Evolutionary conservation across 2,888 invertebrate genomes (phyloP).

Genomic region (Ophion obscuratus): DNA sequence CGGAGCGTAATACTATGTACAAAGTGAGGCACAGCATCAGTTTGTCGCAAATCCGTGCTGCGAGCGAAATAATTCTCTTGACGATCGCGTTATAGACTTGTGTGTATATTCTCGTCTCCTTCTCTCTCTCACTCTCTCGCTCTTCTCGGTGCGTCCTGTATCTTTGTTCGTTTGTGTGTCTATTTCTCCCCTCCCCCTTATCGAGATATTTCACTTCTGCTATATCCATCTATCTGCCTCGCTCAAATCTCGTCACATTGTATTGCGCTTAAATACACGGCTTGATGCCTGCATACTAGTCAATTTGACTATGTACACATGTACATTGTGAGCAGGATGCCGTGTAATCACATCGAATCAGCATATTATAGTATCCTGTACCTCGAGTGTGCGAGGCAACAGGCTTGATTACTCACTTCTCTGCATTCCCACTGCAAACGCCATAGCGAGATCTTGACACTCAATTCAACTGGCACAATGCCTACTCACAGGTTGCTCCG

Average conservation of each 20-base stretch:
- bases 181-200: neutral
- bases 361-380: slow-evolving; percentile 5
- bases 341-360: slow-evolving; percentile 34
- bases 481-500: neutral
- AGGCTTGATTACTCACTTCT: slow-evolving; percentile 36
- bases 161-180: neutral
- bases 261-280: slow-evolving; percentile 47
- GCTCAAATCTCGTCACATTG: slow-evolving; percentile 19
- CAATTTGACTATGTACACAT: slow-evolving; percentile 1
- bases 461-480: neutral
- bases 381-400: slow-evolving; percentile 18
- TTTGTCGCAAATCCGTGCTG: slow-evolving; percentile 55
- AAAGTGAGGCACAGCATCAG: slow-evolving; percentile 31
- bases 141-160: neutral
- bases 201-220: neutral
- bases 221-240: neutral
- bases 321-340: slow-evolving; percentile 28
- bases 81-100: slow-evolving; percentile 54
- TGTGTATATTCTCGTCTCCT: slow-evolving; percentile 16
- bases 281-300: slow-evolving; percentile 31
- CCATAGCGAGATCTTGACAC: neutral
- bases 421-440: slow-evolving; percentile 13
- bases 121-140: neutral
- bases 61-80: slow-evolving; percentile 16
- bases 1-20: slow-evolving; percentile 33